A percentile compares a stretch with the other conserved stretches of the same genome.
phyloP scores from a whole-genome alignment of 2,888 invertebrate genomes.

The Athripsodes cinereus region DNA sequence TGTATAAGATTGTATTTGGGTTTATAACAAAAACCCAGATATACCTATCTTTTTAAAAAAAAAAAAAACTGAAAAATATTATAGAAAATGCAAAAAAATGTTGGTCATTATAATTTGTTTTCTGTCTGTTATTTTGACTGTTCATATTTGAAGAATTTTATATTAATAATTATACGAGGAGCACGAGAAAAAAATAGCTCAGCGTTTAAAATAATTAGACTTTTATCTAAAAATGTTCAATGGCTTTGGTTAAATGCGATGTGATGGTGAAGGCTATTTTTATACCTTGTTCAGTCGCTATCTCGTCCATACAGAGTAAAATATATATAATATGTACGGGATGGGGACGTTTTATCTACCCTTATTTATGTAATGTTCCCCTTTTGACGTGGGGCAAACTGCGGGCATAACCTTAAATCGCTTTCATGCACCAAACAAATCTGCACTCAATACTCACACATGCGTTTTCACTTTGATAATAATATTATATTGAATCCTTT shows the following conservation, averaged over 20 bases:
- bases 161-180: too few relatives aligned
- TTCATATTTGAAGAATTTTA: too few relatives aligned
- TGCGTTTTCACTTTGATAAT: background rate
- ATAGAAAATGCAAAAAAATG: too few relatives aligned
- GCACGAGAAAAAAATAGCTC: too few relatives aligned
- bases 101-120: too few relatives aligned
- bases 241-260: background rate
- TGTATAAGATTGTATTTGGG: too few relatives aligned
- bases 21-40: too few relatives aligned
- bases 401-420: conserved; percentile 17
- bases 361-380: conserved; percentile 25
- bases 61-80: too few relatives aligned
- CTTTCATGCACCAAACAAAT: background rate
- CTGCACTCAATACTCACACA: background rate
- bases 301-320: background rate
- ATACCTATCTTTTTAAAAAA: too few relatives aligned
- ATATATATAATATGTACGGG: conserved; percentile 7
- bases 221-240: background rate
- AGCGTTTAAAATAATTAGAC: background rate
- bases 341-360: conserved; percentile 24
- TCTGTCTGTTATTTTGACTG: too few relatives aligned
- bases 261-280: background rate
- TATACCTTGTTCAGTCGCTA: background rate
- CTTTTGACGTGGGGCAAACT: conserved; percentile 19
- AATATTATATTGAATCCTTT: background rate